phyloP scores from a whole-genome alignment of 1,140 invertebrate genomes.

The Macrostomum lignano region DNA sequence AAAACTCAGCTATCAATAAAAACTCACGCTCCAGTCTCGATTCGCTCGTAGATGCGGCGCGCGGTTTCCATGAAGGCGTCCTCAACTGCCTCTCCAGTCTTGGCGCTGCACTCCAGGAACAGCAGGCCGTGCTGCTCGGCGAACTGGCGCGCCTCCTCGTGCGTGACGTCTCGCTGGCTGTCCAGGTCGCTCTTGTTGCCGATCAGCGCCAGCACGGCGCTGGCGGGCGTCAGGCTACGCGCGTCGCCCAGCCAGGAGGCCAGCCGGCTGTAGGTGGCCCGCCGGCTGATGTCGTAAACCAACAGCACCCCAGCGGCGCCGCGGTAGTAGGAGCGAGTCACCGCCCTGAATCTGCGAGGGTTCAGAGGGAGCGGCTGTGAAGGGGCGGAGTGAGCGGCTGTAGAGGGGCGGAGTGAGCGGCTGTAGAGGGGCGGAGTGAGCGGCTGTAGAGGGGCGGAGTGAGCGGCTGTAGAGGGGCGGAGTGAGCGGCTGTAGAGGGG shows the following conservation, averaged over 20 bases:
- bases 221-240: conserved; percentile 88
- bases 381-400: no score
- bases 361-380: no score
- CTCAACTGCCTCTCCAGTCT: conserved; percentile 96
- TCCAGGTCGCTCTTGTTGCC: conserved; percentile 97
- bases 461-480: no score
- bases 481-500: no score
- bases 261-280: conserved; percentile 78
- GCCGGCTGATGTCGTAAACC: conserved; percentile 48
- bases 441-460: no score
- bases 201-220: conserved; percentile 96
- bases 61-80: conserved; percentile 97
- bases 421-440: no score
- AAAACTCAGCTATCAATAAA: conserved; percentile 1
- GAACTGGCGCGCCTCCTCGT: conserved; percentile 97
- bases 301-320: conserved; percentile 89
- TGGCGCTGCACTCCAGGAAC: conserved; percentile 97
- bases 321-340: conserved; percentile 88
- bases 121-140: conserved; percentile 93
- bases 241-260: conserved; percentile 98
- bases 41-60: conserved; percentile 94
- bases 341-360: conserved; percentile 47
- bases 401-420: no score
- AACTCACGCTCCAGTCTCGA: conserved; percentile 66
- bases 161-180: conserved; percentile 85